A percentile compares a stretch with the other conserved stretches of the same genome.
phyloP scores from a whole-genome alignment of 1,140 invertebrate genomes.

The Papilio polyxenes region DNA sequence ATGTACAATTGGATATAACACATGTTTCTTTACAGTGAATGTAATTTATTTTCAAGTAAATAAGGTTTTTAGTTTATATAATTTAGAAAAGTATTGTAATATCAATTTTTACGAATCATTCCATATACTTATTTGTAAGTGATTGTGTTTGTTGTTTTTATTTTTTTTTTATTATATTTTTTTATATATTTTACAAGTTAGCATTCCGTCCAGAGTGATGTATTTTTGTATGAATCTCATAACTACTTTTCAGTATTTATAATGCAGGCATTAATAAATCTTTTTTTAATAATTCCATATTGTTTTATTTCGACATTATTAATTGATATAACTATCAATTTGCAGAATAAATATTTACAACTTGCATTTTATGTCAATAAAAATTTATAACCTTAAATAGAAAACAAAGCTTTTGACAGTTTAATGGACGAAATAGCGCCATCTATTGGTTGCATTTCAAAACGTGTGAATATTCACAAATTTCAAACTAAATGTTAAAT shows the following conservation, averaged over 20 bases:
- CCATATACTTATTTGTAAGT: slow-evolving; percentile 1
- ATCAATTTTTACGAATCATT: slow-evolving; percentile 18
- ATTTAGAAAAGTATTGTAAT: background rate
- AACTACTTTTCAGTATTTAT: slow-evolving; percentile 41
- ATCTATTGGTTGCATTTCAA: too few relatives aligned
- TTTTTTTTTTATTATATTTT: slow-evolving; percentile 18
- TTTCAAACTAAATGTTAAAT: too few relatives aligned
- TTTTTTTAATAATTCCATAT: background rate
- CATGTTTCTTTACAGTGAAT: too few relatives aligned
- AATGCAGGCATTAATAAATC: slow-evolving; percentile 23
- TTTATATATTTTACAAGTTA: slow-evolving; percentile 41
- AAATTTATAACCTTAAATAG: too few relatives aligned
- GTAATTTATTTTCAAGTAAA: too few relatives aligned
- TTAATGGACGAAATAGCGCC: too few relatives aligned
- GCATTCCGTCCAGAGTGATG: slow-evolving; percentile 46
- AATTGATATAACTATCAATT: too few relatives aligned
- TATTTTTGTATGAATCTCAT: slow-evolving; percentile 51
- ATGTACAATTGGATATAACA: background rate
- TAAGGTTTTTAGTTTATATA: slow-evolving; percentile 4
- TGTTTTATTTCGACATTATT: background rate
- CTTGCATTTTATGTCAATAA: too few relatives aligned
- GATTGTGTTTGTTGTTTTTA: slow-evolving; percentile 21
- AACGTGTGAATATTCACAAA: too few relatives aligned
- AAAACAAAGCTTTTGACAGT: too few relatives aligned
- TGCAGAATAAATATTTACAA: too few relatives aligned